Evolutionary conservation across 2,113 vertebrate genomes (phyloP).

Genomic region (Trematocara unimaculatum): DNA sequence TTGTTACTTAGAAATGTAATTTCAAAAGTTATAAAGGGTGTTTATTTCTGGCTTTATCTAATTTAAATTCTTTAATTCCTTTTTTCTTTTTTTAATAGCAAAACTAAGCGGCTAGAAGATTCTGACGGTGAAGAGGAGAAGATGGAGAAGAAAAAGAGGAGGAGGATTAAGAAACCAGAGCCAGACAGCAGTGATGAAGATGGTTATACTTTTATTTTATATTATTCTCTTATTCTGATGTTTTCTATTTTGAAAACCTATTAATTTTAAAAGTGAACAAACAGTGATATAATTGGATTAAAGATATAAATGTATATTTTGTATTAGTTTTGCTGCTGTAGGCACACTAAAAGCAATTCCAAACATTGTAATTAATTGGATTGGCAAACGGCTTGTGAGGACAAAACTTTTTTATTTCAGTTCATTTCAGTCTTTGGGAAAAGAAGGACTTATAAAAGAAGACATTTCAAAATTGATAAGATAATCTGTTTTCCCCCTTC

Average conservation of each 20-base stretch:
- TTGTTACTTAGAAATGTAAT: background rate
- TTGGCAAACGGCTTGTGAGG: background rate
- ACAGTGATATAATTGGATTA: background rate
- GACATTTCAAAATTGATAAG: background rate
- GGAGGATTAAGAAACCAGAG: constrained; percentile 81
- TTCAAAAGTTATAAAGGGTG: background rate
- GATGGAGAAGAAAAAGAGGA: constrained; percentile 81
- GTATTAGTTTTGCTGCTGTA: background rate
- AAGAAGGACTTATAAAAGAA: background rate
- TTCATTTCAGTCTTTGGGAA: background rate
- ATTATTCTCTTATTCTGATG: background rate
- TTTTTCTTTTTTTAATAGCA: background rate
- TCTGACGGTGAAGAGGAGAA: constrained; percentile 79
- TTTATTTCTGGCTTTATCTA: background rate
- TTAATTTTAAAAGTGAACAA: background rate
- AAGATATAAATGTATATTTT: background rate
- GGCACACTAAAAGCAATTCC: background rate
- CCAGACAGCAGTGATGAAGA: constrained; percentile 93
- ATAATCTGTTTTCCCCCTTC: background rate
- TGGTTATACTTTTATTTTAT: constrained; percentile 61
- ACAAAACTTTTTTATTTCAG: background rate
- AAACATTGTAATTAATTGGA: background rate
- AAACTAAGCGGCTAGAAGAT: constrained; percentile 71
- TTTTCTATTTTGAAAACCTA: background rate
- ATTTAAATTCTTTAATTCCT: fast-evolving